phyloP scores from a whole-genome alignment of 2,113 vertebrate species.

The Notarius quadriscutis region DNA sequence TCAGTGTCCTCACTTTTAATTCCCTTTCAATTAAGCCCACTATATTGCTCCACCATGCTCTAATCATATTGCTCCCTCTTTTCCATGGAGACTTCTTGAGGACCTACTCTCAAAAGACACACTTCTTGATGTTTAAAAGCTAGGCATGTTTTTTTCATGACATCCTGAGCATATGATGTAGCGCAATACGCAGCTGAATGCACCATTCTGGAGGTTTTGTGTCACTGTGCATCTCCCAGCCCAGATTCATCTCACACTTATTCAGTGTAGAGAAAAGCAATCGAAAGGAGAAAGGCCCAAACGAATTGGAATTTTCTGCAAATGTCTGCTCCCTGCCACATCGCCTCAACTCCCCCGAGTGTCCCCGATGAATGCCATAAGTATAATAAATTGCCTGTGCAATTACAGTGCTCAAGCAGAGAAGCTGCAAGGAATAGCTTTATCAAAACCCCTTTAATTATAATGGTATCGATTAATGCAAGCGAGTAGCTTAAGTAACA shows the following conservation, averaged over 20 bases:
- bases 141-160: conserved; percentile 49
- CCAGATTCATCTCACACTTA: conserved; percentile 50
- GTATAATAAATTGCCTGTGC: conserved; percentile 67
- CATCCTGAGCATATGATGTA: conserved; percentile 38
- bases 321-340: conserved; percentile 31
- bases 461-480: conserved; percentile 67
- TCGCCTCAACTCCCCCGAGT: conserved; percentile 5
- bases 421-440: conserved; percentile 69
- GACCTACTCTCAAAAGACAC: conserved; percentile 10
- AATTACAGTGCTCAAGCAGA: conserved; percentile 64
- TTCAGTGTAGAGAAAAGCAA: conserved; percentile 47
- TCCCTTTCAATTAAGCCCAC: conserved; percentile 69
- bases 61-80: conserved; percentile 63
- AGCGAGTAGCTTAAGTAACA: conserved; percentile 57
- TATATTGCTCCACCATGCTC: conserved; percentile 63
- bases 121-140: conserved; percentile 35
- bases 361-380: conserved; percentile 63
- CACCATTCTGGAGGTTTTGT: conserved; percentile 26
- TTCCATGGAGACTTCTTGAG: conserved; percentile 49
- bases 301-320: conserved; percentile 51
- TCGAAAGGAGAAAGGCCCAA: conserved; percentile 34
- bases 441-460: conserved; percentile 74
- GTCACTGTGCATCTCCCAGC: conserved; percentile 18
- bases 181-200: conserved; percentile 11
- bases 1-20: conserved; percentile 61